Base-by-base conservation (phyloP, 1,140 invertebrate genomes). In the Pogonus chalceus region DNA sequence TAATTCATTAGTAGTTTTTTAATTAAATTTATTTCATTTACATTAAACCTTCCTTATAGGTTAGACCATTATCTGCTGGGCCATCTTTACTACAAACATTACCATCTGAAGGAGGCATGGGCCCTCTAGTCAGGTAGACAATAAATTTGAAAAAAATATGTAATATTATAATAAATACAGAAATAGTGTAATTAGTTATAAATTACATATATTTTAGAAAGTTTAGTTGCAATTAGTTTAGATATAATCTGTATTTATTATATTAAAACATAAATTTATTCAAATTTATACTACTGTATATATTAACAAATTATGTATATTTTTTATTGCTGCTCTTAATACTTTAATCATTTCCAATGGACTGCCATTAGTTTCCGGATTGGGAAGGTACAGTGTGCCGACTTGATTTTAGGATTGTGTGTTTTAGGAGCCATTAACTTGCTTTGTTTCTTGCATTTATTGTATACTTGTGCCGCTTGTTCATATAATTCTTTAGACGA, bases 321-420 rank as follows among this genome's bases (percentile, higher is more conserved):
- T 26, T 53, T 51, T 56, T 56, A 58, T 61, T 57, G 51, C 46
- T 62, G 47, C 46, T 56, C 55, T 66, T 53, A 58, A 59, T 65
- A 58, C 57, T 59, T 59, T 55, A 56, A 55, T 58, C 55, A 39
- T 47, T 59, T 43, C 51, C 51, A 58, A 61, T 55, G 60, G 49
- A 64, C 57, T 59, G 49, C 26, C 12, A 59, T 65, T 72, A 83
- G 80, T 75, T 79, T 80, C 72, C 78, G 79, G 74, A 80, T 80
- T 71, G 79, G 80, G 73, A 80, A 82, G 80, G 80, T 83, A 82
- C 75, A 80, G 75, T 81, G 76, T 72, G 77, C 79, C 70, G 81
- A 83, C 73, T 72, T 82, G 69, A 65, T 81, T 60, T 75, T 82
- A 69, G 80, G 79, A 73, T 75, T 79, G 63, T 68, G 80, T 69